phyloP scores from a whole-genome alignment of 2,797 vertebrate species.

The Rhinoraja longicauda region DNA sequence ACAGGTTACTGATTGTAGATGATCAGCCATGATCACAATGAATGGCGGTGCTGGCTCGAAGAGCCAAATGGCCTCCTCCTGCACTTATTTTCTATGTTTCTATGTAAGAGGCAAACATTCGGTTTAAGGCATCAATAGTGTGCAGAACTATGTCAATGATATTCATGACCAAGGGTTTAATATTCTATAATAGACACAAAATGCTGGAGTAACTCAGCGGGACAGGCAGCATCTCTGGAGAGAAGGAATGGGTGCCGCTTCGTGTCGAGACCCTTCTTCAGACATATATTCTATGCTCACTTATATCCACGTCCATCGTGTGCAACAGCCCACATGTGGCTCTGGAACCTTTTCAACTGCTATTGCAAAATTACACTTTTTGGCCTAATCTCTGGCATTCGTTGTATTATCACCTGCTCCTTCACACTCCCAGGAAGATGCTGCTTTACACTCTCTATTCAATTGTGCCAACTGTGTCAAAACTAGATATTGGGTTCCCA shows the following conservation, averaged over 20 bases:
- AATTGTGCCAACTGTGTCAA: neutral
- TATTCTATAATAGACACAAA: no score
- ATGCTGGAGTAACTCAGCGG: no score
- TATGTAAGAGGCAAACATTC: neutral
- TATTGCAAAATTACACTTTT: neutral
- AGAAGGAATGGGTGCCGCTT: no score
- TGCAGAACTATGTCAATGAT: neutral
- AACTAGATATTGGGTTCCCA: neutral
- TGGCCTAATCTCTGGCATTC: neutral
- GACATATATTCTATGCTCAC: neutral
- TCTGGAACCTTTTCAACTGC: neutral
- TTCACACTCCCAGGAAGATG: neutral
- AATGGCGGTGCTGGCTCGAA: no score
- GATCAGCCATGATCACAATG: no score
- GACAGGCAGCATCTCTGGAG: no score
- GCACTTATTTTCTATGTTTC: no score
- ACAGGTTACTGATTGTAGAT: no score
- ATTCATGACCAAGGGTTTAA: neutral
- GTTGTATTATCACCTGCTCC: neutral
- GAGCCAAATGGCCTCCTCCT: no score
- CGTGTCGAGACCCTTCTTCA: no score
- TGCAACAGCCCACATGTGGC: neutral
- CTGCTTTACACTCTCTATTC: neutral
- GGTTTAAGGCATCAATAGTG: no score
- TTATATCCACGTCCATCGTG: neutral